Evolutionary conservation across 2,888 invertebrate species (phyloP).

Genomic region (Lysandra bellargus): DNA sequence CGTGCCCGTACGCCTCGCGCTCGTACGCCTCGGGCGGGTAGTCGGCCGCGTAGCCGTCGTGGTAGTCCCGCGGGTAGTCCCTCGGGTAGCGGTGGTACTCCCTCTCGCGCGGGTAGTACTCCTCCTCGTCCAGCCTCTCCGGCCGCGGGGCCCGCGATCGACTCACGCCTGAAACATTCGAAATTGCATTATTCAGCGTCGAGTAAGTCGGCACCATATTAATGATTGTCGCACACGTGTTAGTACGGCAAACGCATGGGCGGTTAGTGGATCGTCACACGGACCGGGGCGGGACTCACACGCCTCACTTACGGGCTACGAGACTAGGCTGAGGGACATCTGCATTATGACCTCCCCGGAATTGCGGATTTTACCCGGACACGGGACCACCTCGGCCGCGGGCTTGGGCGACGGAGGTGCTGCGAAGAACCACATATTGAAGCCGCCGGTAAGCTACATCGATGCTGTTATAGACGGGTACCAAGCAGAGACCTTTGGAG

Average conservation of each 20-base stretch:
- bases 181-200: not conserved
- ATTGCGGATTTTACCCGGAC: constrained; percentile 69
- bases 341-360: constrained; percentile 53
- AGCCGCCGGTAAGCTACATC: constrained; percentile 36
- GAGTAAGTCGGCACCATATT: not conserved
- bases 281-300: constrained; percentile 42
- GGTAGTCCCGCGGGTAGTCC: constrained; percentile 48
- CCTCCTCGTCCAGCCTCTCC: constrained; percentile 82
- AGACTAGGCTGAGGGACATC: constrained; percentile 55
- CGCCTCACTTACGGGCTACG: constrained; percentile 66
- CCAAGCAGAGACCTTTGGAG: constrained; percentile 19
- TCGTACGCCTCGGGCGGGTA: constrained; percentile 58
- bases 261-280: constrained; percentile 45
- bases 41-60: constrained; percentile 61
- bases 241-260: not conserved
- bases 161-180: constrained; percentile 53
- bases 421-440: constrained; percentile 53
- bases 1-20: constrained; percentile 63
- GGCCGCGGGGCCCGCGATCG: constrained; percentile 74
- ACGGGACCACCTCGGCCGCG: constrained; percentile 64
- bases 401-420: constrained; percentile 52
- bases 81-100: constrained; percentile 50
- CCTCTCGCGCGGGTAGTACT: constrained; percentile 55
- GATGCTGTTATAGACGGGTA: constrained; percentile 27
- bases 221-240: not conserved